Percentiles rank a stretch among this genome's conserved stretches.
Conservation (phyloP, 2,888 invertebrate genomes). For the Tipula helvola region DNA sequence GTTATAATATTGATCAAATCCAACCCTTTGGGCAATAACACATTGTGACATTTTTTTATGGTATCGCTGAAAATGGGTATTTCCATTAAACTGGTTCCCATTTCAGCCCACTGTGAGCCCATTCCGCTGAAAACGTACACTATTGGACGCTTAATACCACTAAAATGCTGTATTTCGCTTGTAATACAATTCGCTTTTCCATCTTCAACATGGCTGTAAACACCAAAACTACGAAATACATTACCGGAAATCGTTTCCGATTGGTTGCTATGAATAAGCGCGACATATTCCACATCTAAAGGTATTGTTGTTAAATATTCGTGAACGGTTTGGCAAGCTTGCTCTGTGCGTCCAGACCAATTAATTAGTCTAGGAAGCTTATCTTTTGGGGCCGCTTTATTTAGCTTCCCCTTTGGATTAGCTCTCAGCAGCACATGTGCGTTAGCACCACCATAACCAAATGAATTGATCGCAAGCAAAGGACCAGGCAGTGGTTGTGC, state of each 20-base stretch:
- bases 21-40: constrained; percentile 46
- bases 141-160: constrained; percentile 53
- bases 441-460: constrained; percentile 88
- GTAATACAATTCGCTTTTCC: constrained; percentile 31
- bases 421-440: constrained; percentile 36
- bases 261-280: constrained; percentile 47
- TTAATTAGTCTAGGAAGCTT: constrained; percentile 59
- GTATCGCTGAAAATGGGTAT: constrained; percentile 61
- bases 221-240: constrained; percentile 61
- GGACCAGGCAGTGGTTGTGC: constrained; percentile 58
- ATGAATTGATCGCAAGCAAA: constrained; percentile 74
- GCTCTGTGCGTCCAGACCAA: constrained; percentile 68
- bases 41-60: constrained; percentile 45
- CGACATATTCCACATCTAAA: constrained; percentile 48
- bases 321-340: constrained; percentile 53
- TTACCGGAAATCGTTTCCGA: constrained; percentile 47
- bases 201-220: constrained; percentile 31
- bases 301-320: constrained; percentile 47
- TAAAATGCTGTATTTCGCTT: constrained; percentile 47
- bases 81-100: constrained; percentile 64
- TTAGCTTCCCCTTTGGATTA: constrained; percentile 28
- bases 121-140: constrained; percentile 89
- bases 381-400: constrained; percentile 48
- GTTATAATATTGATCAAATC: constrained; percentile 53
- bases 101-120: constrained; percentile 80